Evolutionary conservation across 2,797 vertebrate genomes (phyloP), one percentile per base, ranked within the genome.

Genomic region (Jordanella pulchra): DNA sequence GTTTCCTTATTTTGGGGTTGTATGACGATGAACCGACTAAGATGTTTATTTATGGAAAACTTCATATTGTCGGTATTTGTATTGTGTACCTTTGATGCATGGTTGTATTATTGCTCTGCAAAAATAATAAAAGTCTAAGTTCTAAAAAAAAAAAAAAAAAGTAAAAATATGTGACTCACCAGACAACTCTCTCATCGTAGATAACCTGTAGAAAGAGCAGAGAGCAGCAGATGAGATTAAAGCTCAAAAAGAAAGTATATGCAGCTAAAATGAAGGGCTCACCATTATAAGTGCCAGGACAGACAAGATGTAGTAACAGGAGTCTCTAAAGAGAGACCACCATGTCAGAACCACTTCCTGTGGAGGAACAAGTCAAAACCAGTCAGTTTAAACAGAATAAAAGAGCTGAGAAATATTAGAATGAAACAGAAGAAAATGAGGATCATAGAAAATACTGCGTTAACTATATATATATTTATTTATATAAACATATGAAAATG

Each of bases 301-400:
- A 13, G 94, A 86, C 32, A 95, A 84, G 84, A 94, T 94, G 86
- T 95, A 95, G 91, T 93, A 95, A 60, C 86, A 66, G 3, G 94
- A 94, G 71, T 95, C 95, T 86, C 95, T 89, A 80, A 95, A 95
- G 14, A 95, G 83, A 48, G 94, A 91, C 95, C 95, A 95, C 94
- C 94, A 95, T 0, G 94, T 95, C 79, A 95, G 87, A n/a, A 55
- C 61, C 79, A 95, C 91, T 0, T 89, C 91, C 95, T 95, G 89
- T 18, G 53, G 72, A 72, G 32, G 63, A 60, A 70, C 53, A 39
- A 69, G 27, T 45, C 18, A 73, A 17, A 67, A 70, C 42, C 21
- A 39, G 17, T 66, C 35, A 7, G 39, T 23, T 32, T 42, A 1
- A 14, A 25, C 14, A 44, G 54, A 0, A 11, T 39, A 2, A 0